Evolutionary conservation across 2,113 vertebrate genomes (phyloP).

Genomic region (Orcinus orca): DNA sequence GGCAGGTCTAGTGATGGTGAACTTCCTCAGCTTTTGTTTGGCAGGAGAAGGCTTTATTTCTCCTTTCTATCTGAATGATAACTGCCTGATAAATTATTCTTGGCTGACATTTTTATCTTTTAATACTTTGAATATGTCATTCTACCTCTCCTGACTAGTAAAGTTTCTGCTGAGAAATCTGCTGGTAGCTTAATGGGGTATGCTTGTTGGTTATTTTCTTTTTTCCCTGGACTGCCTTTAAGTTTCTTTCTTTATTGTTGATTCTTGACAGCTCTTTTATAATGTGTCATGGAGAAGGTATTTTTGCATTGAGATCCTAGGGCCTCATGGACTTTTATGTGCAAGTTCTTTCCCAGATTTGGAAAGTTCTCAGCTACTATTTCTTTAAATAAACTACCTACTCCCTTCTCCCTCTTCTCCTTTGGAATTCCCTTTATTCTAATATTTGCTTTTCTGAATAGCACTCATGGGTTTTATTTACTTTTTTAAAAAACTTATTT

Average conservation of each 20-base stretch:
- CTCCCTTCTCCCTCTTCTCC: background rate
- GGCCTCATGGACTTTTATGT: background rate
- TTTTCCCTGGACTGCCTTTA: background rate
- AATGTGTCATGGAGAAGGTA: background rate
- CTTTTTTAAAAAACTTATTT: background rate
- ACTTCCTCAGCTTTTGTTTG: background rate
- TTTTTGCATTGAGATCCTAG: background rate
- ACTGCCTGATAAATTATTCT: background rate
- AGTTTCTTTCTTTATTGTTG: background rate
- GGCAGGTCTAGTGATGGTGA: background rate
- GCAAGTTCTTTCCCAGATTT: background rate
- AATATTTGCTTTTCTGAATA: background rate
- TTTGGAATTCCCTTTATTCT: background rate
- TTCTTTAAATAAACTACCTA: background rate
- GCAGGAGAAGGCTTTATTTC: background rate
- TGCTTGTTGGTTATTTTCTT: background rate
- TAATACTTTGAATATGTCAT: background rate
- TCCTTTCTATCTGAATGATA: too few relatives aligned
- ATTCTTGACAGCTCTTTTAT: background rate
- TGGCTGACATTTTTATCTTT: background rate
- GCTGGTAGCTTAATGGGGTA: background rate
- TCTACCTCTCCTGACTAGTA: background rate
- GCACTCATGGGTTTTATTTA: background rate
- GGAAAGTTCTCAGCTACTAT: background rate
- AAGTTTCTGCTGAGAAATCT: background rate